phyloP scores from a whole-genome alignment of 2,888 invertebrate genomes.

The Morpho deidamia region DNA sequence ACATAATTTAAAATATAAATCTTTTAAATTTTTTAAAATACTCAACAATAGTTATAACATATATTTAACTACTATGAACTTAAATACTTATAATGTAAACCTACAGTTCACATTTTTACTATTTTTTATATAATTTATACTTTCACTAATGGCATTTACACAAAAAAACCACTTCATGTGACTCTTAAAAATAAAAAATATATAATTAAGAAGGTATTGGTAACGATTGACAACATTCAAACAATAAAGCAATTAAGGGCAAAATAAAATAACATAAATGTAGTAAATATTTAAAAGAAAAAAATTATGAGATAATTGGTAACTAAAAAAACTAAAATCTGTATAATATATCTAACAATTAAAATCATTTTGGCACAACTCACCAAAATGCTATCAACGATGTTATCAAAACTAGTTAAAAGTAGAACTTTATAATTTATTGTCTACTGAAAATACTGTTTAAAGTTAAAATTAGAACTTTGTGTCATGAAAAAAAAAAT shows the following conservation, averaged over 20 bases:
- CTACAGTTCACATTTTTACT: constrained; percentile 6
- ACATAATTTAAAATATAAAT: constrained; percentile 73
- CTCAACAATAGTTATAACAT: constrained; percentile 50
- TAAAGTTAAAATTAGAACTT: background rate
- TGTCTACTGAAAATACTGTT: constrained; percentile 17
- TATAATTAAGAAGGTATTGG: constrained; percentile 1
- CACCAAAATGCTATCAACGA: constrained; percentile 39
- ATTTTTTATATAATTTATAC: constrained; percentile 14
- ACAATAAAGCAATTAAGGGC: constrained; percentile 1
- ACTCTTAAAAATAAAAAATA: background rate
- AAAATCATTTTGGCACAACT: constrained; percentile 54
- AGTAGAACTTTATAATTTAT: constrained; percentile 7
- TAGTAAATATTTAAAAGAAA: constrained; percentile 10
- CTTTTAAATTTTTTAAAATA: constrained; percentile 73
- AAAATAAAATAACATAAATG: constrained; percentile 11
- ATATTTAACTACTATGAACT: constrained; percentile 14
- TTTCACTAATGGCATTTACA: constrained; percentile 19
- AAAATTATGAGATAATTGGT: constrained; percentile 29
- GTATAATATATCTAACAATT: constrained; percentile 36
- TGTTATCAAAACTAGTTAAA: constrained; percentile 9
- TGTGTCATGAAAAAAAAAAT: background rate
- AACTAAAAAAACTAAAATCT: constrained; percentile 34
- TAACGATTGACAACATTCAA: constrained; percentile 7
- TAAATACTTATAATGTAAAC: constrained; percentile 31
- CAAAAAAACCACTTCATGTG: constrained; percentile 7